Base-by-base conservation (phyloP, 2,888 invertebrate species). In the Sesamia inferens region DNA sequence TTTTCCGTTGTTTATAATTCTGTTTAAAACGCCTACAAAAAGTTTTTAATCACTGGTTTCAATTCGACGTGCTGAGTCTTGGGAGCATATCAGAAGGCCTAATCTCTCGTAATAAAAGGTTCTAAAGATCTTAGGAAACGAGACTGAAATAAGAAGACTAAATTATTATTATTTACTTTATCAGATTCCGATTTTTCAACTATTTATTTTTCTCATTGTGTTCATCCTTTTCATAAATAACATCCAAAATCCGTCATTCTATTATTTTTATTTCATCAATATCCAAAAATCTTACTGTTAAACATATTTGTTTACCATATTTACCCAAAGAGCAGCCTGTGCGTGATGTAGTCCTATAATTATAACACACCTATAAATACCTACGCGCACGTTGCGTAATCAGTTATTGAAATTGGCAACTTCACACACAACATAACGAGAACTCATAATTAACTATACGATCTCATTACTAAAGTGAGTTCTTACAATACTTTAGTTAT, bases 331-430 rank as follows among this genome's bases (percentile, higher is more conserved):
- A 71, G 62, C 22, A 65, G 16, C 59, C 68, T 68, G n/a, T 58
- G 58, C 69, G 65, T 74, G 68, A 71, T 69, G 79, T 24, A 64
- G 70, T 70, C 24, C 58, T 74, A 76, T 83, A 74, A 77, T 74
- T 77, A 84, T 83, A 84, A 68, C 69, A 68, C 71, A 64, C 65
- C 71, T 83, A 82, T 77, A 75, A 75, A 82, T 82, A 82, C 59
- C 44, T 72, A 65, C 67, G 70, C 78, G 71, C 68, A 70, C 58
- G 81, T 78, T 84, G 69, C 75, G 84, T 78, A 81, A 81, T 72
- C 69, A 74, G 75, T 75, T 84, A 83, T 84, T 74, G 71, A 78
- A 81, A 81, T 81, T 83, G 84, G 81, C 84, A 81, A 76, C 75
- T 74, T 83, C 69, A 59, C 39, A 70, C 74, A 66, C 64, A 78